Conservation (phyloP, 2,797 vertebrate genomes). For the Dryobates pubescens region DNA sequence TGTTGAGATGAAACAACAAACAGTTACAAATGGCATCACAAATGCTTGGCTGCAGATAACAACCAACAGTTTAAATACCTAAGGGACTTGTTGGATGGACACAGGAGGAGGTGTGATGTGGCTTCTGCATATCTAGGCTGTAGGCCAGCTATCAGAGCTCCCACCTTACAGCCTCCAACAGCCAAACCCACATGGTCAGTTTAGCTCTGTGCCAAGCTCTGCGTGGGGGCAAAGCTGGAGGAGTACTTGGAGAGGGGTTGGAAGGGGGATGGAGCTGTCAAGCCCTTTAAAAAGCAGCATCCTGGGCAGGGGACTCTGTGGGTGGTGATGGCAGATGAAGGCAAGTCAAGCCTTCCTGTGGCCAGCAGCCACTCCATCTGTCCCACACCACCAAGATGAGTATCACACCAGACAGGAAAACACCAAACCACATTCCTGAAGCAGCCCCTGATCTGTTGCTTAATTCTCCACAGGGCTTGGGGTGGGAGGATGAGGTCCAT, state of each 20-base stretch:
- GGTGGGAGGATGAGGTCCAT: background rate
- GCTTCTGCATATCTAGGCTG: background rate
- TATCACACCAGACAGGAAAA: background rate
- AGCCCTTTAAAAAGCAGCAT: background rate
- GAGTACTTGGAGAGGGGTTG: background rate
- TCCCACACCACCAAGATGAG: background rate
- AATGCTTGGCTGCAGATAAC: background rate
- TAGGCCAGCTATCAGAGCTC: background rate
- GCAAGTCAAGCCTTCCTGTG: background rate
- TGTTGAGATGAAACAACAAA: background rate
- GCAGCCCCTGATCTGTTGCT: background rate
- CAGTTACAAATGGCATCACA: background rate
- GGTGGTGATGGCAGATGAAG: background rate
- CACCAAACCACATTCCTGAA: background rate
- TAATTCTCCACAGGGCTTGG: background rate
- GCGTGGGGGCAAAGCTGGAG: background rate
- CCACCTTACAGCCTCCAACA: background rate
- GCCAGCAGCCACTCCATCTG: background rate
- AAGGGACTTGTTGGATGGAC: background rate
- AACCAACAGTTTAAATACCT: background rate
- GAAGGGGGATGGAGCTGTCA: accelerated
- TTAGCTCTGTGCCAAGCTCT: background rate
- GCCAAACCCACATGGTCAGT: accelerated
- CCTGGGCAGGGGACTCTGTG: background rate
- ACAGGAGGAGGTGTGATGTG: background rate